Evolutionary conservation across 2,113 vertebrate genomes (phyloP).

Genomic region (Dasyurus viverrinus): DNA sequence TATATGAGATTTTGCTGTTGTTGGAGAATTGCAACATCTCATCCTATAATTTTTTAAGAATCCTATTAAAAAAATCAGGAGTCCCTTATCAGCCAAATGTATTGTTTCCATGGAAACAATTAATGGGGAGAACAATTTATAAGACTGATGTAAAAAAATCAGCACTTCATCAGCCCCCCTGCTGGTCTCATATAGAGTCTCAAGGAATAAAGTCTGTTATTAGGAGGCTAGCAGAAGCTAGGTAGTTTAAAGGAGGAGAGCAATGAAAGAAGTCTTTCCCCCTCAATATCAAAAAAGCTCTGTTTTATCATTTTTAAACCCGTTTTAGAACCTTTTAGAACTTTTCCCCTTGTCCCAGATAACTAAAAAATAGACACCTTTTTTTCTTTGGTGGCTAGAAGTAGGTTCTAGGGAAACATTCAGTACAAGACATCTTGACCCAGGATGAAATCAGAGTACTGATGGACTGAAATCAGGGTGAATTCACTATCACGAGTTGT

Average conservation of each 20-base stretch:
- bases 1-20: slow-evolving; percentile 41
- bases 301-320: slow-evolving; percentile 62
- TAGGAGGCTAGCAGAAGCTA: slow-evolving; percentile 56
- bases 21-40: slow-evolving; percentile 33
- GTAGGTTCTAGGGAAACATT: neutral
- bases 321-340: neutral
- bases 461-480: neutral
- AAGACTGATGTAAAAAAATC: slow-evolving; percentile 86
- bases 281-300: neutral
- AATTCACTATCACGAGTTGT: neutral
- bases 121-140: slow-evolving; percentile 89
- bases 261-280: slow-evolving; percentile 60
- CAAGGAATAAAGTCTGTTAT: slow-evolving; percentile 66
- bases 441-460: neutral
- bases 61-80: slow-evolving; percentile 84
- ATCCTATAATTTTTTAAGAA: slow-evolving; percentile 81
- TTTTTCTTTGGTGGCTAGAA: slow-evolving; percentile 39
- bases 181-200: slow-evolving; percentile 80
- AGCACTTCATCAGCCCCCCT: slow-evolving; percentile 83
- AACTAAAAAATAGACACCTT: neutral
- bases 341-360: slow-evolving; percentile 39
- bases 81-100: slow-evolving; percentile 83
- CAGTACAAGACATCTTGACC: slow-evolving; percentile 20
- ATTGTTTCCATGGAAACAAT: slow-evolving; percentile 90
- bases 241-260: slow-evolving; percentile 54